A percentile compares a stretch with the other conserved stretches of the same genome.
Conservation (phyloP, 2,797 vertebrate species). For the Erpetoichthys calabaricus region DNA sequence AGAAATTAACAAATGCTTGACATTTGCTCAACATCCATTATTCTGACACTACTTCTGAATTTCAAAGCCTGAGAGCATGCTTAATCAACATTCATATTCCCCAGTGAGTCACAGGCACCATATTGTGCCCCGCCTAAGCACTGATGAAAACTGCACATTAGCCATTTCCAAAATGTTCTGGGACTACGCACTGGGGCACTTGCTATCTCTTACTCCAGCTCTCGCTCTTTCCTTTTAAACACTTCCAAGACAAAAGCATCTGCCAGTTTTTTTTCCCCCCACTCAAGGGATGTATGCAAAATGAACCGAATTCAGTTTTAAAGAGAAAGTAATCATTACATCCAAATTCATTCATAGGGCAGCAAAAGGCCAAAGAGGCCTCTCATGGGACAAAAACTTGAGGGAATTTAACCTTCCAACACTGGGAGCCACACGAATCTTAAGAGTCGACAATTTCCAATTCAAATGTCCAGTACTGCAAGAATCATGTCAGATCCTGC, state of each 20-base stretch:
- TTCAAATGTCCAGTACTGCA: slow-evolving; percentile 89
- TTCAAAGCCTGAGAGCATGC: slow-evolving; percentile 98
- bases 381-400: slow-evolving; percentile 77
- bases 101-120: slow-evolving; percentile 84
- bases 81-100: slow-evolving; percentile 99
- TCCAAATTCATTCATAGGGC: slow-evolving; percentile 94
- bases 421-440: slow-evolving; percentile 77
- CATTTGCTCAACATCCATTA: slow-evolving; percentile 99
- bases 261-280: slow-evolving; percentile 51
- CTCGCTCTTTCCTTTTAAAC: slow-evolving; percentile 71
- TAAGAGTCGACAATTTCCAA: slow-evolving; percentile 94
- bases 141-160: slow-evolving; percentile 98
- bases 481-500: slow-evolving; percentile 86
- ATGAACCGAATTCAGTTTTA: slow-evolving; percentile 77
- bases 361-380: slow-evolving; percentile 75
- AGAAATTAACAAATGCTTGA: slow-evolving; percentile 99
- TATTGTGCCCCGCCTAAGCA: slow-evolving; percentile 93
- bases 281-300: slow-evolving; percentile 74
- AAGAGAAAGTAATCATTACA: slow-evolving; percentile 78
- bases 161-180: slow-evolving; percentile 87
- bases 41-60: slow-evolving; percentile 98
- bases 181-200: slow-evolving; percentile 59
- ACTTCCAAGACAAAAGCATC: slow-evolving; percentile 80
- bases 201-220: slow-evolving; percentile 15
- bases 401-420: slow-evolving; percentile 67